A percentile compares a stretch with the other conserved stretches of the same genome.
phyloP scores from a whole-genome alignment of 2,888 invertebrate genomes.

The Trichacis sp. region DNA sequence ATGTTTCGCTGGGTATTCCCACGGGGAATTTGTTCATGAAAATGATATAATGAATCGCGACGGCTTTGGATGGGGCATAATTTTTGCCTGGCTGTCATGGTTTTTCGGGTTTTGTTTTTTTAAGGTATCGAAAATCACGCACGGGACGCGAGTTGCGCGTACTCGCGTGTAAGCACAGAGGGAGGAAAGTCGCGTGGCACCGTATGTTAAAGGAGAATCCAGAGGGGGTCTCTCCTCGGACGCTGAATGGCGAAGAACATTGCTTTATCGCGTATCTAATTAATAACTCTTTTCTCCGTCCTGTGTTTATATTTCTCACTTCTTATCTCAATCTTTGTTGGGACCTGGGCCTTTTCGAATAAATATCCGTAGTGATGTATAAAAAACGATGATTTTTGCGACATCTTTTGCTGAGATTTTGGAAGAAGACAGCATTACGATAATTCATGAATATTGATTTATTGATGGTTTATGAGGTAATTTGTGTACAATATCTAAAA shows the following conservation, averaged over 20 bases:
- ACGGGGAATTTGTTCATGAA: not conserved
- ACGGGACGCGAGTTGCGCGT: conserved; percentile 38
- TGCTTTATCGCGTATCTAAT: conserved; percentile 67
- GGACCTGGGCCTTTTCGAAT: conserved; percentile 8
- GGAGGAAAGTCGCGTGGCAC: conserved; percentile 63
- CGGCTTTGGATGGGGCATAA: conserved; percentile 22
- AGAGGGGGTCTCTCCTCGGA: conserved; percentile 60
- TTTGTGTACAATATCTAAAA: too few relatives aligned
- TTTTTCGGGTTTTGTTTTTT: conserved; percentile 24
- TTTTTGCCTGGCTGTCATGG: conserved; percentile 21
- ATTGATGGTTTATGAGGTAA: too few relatives aligned
- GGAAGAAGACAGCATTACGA: too few relatives aligned
- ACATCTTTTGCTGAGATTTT: not conserved
- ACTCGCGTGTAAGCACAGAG: conserved; percentile 41
- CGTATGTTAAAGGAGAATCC: conserved; percentile 61
- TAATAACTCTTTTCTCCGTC: conserved; percentile 60
- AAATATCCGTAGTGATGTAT: conserved; percentile 30
- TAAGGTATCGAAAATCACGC: conserved; percentile 33
- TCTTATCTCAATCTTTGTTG: conserved; percentile 21
- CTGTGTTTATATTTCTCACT: conserved; percentile 26
- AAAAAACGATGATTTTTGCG: not conserved
- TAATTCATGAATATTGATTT: too few relatives aligned
- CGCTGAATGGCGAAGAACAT: conserved; percentile 63
- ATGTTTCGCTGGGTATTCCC: too few relatives aligned
- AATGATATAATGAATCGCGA: not conserved